Conservation (phyloP, 2,888 invertebrate genomes). For the Octonoba sinensis region DNA sequence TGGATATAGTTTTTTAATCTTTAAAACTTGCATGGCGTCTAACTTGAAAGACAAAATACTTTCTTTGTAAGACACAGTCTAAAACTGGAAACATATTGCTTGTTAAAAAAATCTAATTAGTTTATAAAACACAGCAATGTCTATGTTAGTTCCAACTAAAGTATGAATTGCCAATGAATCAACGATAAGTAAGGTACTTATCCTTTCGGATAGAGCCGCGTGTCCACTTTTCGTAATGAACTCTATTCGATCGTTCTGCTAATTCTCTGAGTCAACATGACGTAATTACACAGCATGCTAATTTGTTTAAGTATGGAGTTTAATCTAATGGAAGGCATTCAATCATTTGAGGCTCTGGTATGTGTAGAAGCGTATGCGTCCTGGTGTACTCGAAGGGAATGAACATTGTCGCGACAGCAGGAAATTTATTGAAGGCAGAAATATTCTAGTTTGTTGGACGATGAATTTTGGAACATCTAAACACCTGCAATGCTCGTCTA, state of each 20-base stretch:
- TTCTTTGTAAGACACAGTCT: no score
- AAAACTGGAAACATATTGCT: no score
- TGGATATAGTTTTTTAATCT: no score
- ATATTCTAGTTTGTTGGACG: no score
- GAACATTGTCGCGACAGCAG: no score
- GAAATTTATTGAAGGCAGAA: no score
- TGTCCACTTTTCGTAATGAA: slow-evolving; percentile 46
- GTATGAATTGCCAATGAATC: slow-evolving; percentile 36
- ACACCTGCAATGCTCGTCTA: no score
- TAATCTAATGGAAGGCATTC: slow-evolving; percentile 53
- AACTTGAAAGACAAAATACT: no score
- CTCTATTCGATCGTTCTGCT: slow-evolving; percentile 33
- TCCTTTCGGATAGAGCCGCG: slow-evolving; percentile 1
- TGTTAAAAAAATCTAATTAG: background rate
- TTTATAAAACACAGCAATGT: slow-evolving; percentile 13
- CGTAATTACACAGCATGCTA: slow-evolving; percentile 43
- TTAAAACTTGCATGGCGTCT: no score
- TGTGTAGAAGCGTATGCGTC: background rate
- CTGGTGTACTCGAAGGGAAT: no score
- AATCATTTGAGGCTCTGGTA: slow-evolving; percentile 33
- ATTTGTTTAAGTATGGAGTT: slow-evolving; percentile 56
- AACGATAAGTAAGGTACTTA: slow-evolving; percentile 22
- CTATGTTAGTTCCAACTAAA: background rate
- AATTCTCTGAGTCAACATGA: slow-evolving; percentile 46
- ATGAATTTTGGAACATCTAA: no score